A percentile compares a stretch with the other conserved stretches of the same genome.
Conservation (phyloP, 2,113 vertebrate species). For the Petaurus breviceps region DNA sequence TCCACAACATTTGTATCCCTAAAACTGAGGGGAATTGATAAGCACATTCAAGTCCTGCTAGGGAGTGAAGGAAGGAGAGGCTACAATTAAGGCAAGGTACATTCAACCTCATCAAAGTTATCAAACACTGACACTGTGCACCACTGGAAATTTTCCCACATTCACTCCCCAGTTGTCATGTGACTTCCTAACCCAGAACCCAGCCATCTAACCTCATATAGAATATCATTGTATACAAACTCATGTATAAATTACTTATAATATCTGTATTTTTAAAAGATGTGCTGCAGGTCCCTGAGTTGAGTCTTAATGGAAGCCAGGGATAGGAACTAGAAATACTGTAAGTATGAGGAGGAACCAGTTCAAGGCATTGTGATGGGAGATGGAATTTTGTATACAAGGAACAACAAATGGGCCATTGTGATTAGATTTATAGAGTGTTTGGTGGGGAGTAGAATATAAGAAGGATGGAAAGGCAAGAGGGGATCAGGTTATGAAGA, state of each 20-base stretch:
- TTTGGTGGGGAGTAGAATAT: background rate
- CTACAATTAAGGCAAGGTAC: background rate
- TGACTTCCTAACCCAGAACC: constrained; percentile 18
- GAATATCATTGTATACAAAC: background rate
- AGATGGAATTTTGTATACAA: background rate
- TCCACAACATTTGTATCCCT: background rate
- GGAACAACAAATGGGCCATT: background rate
- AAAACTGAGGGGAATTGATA: background rate
- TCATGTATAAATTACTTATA: constrained; percentile 13
- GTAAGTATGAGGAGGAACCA: background rate
- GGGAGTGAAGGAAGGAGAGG: background rate
- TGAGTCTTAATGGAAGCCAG: background rate
- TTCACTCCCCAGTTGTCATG: background rate
- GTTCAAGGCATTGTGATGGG: background rate
- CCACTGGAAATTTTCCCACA: background rate
- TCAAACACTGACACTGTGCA: background rate
- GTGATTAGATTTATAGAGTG: background rate
- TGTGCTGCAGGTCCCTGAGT: background rate
- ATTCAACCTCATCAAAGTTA: background rate
- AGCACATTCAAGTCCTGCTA: background rate
- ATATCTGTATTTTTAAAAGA: constrained; percentile 23
- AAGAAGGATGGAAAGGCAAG: background rate
- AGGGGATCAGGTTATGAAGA: background rate
- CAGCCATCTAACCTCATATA: background rate
- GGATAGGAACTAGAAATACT: background rate